These are phyloP conservation scores for Megalonaias nervosa DNA, from an alignment of 1,140 invertebrate genomes.

Conservation along the genomic window DNA sequence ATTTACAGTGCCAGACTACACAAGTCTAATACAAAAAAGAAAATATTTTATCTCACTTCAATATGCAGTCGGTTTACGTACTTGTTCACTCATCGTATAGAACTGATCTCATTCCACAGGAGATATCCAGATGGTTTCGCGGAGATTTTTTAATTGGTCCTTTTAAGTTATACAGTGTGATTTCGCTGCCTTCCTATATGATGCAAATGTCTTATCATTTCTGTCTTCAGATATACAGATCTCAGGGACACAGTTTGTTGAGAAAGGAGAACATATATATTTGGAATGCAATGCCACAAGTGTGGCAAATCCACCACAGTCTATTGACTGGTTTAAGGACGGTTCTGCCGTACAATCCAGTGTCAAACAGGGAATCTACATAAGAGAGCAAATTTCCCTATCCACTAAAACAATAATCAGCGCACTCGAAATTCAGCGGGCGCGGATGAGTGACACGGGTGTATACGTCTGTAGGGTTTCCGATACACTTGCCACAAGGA, in stretches of 20 bases:
- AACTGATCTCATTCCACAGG: no score
- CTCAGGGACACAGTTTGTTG: conserved; percentile 52
- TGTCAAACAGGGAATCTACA: conserved; percentile 1
- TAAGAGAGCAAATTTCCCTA: conserved; percentile 18
- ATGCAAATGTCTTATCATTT: background rate
- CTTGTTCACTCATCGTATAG: no score
- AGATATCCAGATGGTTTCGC: no score
- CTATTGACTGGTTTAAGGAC: conserved; percentile 60
- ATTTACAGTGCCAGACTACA: no score
- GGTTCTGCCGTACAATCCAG: conserved; percentile 30
- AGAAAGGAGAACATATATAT: conserved; percentile 55
- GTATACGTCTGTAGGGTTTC: conserved; percentile 56
- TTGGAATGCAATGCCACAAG: conserved; percentile 51
- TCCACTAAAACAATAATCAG: conserved; percentile 45
- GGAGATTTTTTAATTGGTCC: no score
- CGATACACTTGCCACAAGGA: conserved; percentile 47
- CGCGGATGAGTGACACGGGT: conserved; percentile 49
- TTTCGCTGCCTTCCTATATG: no score
- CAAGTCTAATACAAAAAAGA: no score
- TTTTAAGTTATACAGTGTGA: no score
- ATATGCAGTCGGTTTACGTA: no score
- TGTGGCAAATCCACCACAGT: conserved; percentile 34
- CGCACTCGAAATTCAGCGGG: conserved; percentile 41
- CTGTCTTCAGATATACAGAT: conserved; percentile 45
- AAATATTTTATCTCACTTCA: no score